Conservation (phyloP, 2,888 invertebrate species). For the Drosophila anomelani region DNA sequence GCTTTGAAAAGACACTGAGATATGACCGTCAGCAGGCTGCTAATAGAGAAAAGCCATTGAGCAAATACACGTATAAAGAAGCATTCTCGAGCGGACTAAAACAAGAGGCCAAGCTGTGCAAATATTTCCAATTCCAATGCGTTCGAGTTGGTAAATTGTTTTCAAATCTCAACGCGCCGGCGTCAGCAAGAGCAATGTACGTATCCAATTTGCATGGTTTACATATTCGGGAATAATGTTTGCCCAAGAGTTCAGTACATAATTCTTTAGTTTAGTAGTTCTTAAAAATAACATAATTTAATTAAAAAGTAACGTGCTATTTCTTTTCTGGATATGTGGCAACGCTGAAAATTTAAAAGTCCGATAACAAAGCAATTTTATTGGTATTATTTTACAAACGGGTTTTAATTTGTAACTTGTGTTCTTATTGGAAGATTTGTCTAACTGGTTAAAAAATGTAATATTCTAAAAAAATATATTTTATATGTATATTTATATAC, state of each 20-base stretch:
- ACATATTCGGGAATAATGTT: neutral
- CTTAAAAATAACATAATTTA: neutral
- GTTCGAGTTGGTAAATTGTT: slow-evolving; percentile 54
- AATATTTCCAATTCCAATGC: slow-evolving; percentile 62
- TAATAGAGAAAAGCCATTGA: slow-evolving; percentile 52
- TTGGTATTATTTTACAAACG: neutral
- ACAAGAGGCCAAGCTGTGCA: slow-evolving; percentile 75
- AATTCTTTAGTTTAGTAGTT: no score
- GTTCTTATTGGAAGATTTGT: no score
- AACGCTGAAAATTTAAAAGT: neutral
- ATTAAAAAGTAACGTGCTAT: neutral
- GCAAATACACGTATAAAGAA: slow-evolving; percentile 52
- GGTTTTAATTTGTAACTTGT: neutral
- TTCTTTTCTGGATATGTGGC: neutral
- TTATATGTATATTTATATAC: no score
- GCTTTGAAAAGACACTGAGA: slow-evolving; percentile 59
- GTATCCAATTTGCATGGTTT: neutral
- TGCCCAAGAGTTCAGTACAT: neutral
- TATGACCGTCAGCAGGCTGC: slow-evolving; percentile 45
- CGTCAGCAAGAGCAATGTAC: slow-evolving; percentile 37
- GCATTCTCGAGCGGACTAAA: slow-evolving; percentile 30
- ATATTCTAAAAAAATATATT: no score
- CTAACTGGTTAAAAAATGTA: no score
- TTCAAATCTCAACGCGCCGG: slow-evolving; percentile 70
- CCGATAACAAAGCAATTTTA: neutral